A percentile compares a stretch with the other conserved stretches of the same genome.
Evolutionary conservation across 2,797 vertebrate species (phyloP).

Genomic region (Enteromius mattozi): DNA sequence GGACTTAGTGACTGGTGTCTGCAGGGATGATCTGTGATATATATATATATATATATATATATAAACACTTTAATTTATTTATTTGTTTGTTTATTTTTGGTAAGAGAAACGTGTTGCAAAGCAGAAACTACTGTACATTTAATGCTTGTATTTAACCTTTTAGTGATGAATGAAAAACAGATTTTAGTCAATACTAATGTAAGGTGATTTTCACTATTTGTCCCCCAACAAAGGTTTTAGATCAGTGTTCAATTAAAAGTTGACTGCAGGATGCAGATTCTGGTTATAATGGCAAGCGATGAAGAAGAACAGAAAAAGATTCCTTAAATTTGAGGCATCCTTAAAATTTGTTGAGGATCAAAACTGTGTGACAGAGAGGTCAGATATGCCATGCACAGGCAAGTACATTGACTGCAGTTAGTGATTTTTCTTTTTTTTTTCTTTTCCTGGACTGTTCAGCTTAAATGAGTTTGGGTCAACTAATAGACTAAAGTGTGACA

Average conservation of each 20-base stretch:
- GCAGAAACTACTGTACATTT: neutral
- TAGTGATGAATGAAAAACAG: neutral
- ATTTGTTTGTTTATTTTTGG: neutral
- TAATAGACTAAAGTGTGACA: neutral
- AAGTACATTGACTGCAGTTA: no score
- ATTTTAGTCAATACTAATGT: neutral
- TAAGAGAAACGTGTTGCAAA: neutral
- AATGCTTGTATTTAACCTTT: neutral
- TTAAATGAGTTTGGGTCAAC: neutral
- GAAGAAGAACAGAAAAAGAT: neutral
- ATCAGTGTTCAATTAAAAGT: neutral
- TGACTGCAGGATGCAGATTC: neutral
- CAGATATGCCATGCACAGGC: neutral
- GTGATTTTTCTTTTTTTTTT: no score
- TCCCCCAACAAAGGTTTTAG: neutral
- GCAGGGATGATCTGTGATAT: slow-evolving; percentile 33
- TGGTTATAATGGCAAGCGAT: neutral
- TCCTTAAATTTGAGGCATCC: neutral
- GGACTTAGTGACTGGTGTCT: slow-evolving; percentile 31
- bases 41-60: no score
- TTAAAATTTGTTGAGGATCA: no score
- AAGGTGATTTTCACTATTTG: neutral
- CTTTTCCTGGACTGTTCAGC: neutral
- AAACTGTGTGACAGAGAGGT: neutral
- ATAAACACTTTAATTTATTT: neutral